Percentiles rank a stretch among this genome's conserved stretches.
Conservation (phyloP, 2,113 vertebrate species). For the Tragelaphus buxtoni region DNA sequence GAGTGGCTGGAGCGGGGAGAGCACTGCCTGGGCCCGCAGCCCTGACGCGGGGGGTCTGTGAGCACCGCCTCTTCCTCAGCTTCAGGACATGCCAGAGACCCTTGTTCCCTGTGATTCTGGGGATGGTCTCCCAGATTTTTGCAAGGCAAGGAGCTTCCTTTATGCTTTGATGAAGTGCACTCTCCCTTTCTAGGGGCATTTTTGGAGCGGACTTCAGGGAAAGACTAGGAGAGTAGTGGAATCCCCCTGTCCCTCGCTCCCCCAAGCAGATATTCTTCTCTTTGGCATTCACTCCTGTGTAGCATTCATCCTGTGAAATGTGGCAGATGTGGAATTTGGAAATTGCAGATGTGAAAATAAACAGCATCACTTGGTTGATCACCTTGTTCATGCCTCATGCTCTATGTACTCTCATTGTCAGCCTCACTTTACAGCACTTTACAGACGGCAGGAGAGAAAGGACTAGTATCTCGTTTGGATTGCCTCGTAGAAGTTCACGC, state of each 20-base stretch:
- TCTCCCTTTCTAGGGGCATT: background rate
- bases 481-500: background rate
- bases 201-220: background rate
- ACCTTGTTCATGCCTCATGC: background rate
- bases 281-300: background rate
- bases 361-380: accelerated
- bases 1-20: background rate
- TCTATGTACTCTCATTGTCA: accelerated
- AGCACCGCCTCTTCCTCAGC: too few relatives aligned
- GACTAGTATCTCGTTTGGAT: background rate
- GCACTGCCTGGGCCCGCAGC: too few relatives aligned
- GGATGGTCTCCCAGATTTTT: background rate
- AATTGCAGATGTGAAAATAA: background rate
- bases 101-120: background rate
- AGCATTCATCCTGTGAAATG: background rate
- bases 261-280: background rate
- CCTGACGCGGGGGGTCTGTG: background rate
- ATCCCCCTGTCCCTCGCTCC: background rate
- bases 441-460: background rate
- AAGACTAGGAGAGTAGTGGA: background rate
- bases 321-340: background rate
- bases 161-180: background rate
- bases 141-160: background rate
- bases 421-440: background rate
- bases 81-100: background rate